phyloP scores from a whole-genome alignment of 37 sponge, comb jelly and placozoan species.

The Haliclona indistincta region DNA sequence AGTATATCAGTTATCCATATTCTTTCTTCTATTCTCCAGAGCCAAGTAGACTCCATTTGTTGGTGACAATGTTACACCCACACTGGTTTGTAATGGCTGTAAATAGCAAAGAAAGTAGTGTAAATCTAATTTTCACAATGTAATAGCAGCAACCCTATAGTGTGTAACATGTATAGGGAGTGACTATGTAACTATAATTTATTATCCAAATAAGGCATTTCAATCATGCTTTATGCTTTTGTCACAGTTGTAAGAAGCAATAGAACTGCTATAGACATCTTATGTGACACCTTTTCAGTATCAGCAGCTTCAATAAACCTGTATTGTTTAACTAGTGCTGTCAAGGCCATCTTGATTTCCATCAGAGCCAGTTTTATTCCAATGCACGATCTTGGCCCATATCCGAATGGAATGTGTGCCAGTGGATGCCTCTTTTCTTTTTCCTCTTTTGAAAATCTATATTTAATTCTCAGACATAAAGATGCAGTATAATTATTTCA shows the following conservation, averaged over 20 bases:
- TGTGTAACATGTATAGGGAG: too few species aligned
- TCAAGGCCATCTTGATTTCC: conserved; percentile 73
- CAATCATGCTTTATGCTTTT: too few species aligned
- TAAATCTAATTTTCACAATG: too few species aligned
- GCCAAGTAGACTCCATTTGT: conserved; percentile 51
- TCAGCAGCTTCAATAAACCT: conserved; percentile 48
- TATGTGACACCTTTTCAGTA: conserved; percentile 14
- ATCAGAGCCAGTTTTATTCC: conserved; percentile 81
- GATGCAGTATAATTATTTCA: too few species aligned
- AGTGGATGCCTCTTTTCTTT: conserved; percentile 51
- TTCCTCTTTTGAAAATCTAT: conserved; percentile 70
- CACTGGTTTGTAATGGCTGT: conserved; percentile 29
- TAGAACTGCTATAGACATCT: too few species aligned
- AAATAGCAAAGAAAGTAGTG: not conserved
- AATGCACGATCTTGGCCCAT: conserved; percentile 78
- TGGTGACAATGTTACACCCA: conserved; percentile 67
- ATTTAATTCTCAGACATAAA: too few species aligned
- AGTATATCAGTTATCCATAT: not conserved
- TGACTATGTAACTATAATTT: too few species aligned
- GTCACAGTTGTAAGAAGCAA: too few species aligned
- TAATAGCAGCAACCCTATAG: too few species aligned
- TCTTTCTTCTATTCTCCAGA: conserved; percentile 14
- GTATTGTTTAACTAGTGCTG: conserved; percentile 50
- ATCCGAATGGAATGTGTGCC: conserved; percentile 72
- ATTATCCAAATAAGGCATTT: too few species aligned